Evolutionary conservation across 2,888 invertebrate species (phyloP).

Genomic region (Dicyrtoma fusca): DNA sequence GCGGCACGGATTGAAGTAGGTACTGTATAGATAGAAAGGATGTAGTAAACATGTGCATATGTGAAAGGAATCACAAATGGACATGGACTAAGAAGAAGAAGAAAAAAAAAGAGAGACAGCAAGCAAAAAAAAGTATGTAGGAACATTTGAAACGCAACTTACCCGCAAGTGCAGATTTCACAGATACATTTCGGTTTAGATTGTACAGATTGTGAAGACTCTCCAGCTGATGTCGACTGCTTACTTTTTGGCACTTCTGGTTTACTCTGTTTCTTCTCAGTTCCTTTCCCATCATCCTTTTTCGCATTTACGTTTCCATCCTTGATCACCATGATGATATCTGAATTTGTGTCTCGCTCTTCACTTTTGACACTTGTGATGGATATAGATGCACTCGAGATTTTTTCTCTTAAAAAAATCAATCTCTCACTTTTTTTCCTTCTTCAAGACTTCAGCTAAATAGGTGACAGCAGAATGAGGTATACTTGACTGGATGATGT

Average conservation of each 20-base stretch:
- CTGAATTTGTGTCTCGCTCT: background rate
- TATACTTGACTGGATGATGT: too few species aligned
- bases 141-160: conserved; percentile 67
- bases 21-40: background rate
- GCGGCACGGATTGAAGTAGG: too few species aligned
- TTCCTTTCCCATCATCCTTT: conserved; percentile 14
- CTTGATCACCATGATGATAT: conserved; percentile 45
- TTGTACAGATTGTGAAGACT: conserved; percentile 6
- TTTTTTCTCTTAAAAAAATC: too few species aligned
- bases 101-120: background rate
- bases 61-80: background rate
- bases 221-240: background rate
- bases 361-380: too few species aligned
- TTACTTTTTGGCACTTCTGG: conserved; percentile 40
- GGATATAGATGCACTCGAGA: too few species aligned
- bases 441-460: too few species aligned
- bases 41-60: background rate
- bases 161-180: conserved; percentile 90
- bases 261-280: conserved; percentile 30
- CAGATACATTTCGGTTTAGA: conserved; percentile 71
- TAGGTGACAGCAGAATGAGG: too few species aligned
- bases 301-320: conserved; percentile 30
- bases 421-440: too few species aligned
- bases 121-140: conserved; percentile 66
- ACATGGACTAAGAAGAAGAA: background rate